Percentiles rank a stretch among this genome's conserved stretches.
Evolutionary conservation across 1,140 invertebrate species (phyloP).

Genomic region (Penaeus japonicus): DNA sequence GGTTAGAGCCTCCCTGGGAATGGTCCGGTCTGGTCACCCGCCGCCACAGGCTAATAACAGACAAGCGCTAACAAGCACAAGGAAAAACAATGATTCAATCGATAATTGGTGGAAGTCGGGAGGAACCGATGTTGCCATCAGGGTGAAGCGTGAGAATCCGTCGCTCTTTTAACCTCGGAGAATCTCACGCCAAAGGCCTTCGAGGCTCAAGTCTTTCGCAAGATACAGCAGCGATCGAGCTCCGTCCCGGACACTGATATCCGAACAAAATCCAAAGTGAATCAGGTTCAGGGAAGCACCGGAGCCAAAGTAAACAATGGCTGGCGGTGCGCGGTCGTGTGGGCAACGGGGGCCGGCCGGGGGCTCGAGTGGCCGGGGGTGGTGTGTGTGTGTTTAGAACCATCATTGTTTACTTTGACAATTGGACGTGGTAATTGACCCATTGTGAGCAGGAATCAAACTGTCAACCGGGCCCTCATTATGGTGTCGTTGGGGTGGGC

Average conservation of each 20-base stretch:
- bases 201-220: too few relatives aligned
- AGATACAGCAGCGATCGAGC: too few relatives aligned
- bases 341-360: background rate
- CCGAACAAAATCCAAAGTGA: background rate
- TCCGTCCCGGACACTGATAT: too few relatives aligned
- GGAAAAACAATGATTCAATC: conserved; percentile 20
- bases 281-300: background rate
- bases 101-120: background rate
- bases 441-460: conserved; percentile 37
- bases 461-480: conserved; percentile 31
- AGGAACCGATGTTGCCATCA: too few relatives aligned
- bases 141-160: too few relatives aligned
- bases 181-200: too few relatives aligned
- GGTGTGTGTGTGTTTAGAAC: conserved; percentile 6
- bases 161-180: too few relatives aligned
- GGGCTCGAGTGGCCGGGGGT: background rate
- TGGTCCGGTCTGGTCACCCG: background rate
- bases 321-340: background rate
- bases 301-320: background rate
- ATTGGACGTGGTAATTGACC: conserved; percentile 44
- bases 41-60: conserved; percentile 12
- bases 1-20: too few relatives aligned
- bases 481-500: background rate
- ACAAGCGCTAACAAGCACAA: conserved; percentile 13
- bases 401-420: conserved; percentile 44